These are phyloP conservation scores for Carcina quercana DNA, from an alignment of 2,888 invertebrate genomes.

Conservation along the genomic window DNA sequence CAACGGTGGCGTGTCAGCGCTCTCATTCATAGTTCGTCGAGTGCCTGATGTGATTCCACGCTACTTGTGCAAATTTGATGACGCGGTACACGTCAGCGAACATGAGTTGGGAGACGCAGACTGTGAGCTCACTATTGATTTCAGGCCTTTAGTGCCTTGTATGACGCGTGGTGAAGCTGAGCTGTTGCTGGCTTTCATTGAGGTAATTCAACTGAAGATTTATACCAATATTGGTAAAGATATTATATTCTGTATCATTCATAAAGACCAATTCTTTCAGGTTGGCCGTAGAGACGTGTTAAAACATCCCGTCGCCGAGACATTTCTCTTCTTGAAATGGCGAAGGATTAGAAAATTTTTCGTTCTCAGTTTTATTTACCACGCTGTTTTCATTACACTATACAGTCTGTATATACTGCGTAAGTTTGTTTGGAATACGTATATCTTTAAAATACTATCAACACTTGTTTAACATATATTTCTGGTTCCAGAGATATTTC, in stretches of 20 bases:
- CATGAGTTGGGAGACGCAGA: conserved; percentile 91
- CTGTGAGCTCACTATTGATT: conserved; percentile 80
- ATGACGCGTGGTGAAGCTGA: conserved; percentile 80
- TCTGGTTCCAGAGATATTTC: conserved; percentile 61
- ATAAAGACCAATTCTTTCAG: conserved; percentile 23
- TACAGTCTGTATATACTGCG: conserved; percentile 83
- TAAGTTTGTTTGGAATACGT: conserved; percentile 37
- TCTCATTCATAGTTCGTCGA: conserved; percentile 88
- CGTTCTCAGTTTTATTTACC: conserved; percentile 84
- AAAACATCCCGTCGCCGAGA: conserved; percentile 89
- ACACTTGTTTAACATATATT: not conserved
- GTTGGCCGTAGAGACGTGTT: conserved; percentile 86
- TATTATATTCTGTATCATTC: not conserved
- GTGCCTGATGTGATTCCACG: conserved; percentile 88
- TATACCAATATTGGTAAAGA: not conserved
- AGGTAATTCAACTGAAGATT: conserved; percentile 49
- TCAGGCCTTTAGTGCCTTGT: conserved; percentile 76
- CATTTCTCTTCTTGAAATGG: conserved; percentile 90
- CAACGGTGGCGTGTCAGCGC: conserved; percentile 85
- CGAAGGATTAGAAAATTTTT: conserved; percentile 87
- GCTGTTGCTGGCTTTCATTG: conserved; percentile 80
- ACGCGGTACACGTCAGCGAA: conserved; percentile 85
- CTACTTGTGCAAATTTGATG: conserved; percentile 80
- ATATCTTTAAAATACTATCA: no score
- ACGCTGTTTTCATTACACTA: conserved; percentile 82